phyloP scores from a whole-genome alignment of 2,797 vertebrate genomes.

The Pseudochaenichthys georgianus region DNA sequence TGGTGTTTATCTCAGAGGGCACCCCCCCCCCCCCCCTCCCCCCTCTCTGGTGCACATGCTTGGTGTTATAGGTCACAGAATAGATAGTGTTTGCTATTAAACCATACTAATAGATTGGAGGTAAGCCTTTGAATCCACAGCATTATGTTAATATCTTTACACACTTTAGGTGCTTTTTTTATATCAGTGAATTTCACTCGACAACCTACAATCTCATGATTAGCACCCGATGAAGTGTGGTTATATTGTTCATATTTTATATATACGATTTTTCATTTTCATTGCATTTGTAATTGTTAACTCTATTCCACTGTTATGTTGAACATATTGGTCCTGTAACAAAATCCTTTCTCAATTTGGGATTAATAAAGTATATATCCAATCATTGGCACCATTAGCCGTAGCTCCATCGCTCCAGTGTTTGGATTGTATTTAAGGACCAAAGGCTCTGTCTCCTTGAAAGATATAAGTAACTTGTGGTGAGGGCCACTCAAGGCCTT shows the following conservation, averaged over 20 bases:
- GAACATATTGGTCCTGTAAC: too few species aligned
- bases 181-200: neutral
- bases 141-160: too few species aligned
- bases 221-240: too few species aligned
- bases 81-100: slow-evolving; percentile 16
- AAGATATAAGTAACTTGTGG: too few species aligned
- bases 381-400: neutral
- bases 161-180: neutral
- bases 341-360: too few species aligned
- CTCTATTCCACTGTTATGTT: too few species aligned
- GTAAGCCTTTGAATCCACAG: slow-evolving; percentile 1
- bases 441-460: neutral
- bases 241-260: too few species aligned
- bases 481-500: too few species aligned
- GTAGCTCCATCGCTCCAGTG: neutral
- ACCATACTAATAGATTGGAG: neutral
- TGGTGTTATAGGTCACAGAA: slow-evolving; percentile 40
- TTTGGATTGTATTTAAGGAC: neutral
- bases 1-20: slow-evolving; percentile 68
- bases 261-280: too few species aligned
- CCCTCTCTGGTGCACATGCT: slow-evolving; percentile 21
- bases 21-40: neutral
- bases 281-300: too few species aligned
- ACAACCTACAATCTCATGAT: neutral
- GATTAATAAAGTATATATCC: too few species aligned